Evolutionary conservation across 2,113 vertebrate species (phyloP), one percentile per base, ranked within the genome.

Genomic region (Shinisaurus crocodilurus): DNA sequence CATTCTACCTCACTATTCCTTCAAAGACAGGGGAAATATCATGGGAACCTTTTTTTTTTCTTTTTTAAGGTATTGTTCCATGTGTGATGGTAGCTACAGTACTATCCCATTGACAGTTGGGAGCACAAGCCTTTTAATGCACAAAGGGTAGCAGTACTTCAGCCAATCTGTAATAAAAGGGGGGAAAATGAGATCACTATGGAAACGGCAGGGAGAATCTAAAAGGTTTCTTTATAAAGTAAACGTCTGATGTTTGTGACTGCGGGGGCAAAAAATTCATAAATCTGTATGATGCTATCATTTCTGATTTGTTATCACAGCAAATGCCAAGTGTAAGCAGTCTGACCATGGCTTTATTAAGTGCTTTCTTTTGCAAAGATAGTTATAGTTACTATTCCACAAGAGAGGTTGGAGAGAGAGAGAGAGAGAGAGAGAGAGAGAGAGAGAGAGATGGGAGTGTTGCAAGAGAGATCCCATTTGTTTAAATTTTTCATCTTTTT

Each of bases 181-280:
- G 94, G 50, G 91, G 95, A 94, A 97, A 97, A 97, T 97, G 97
- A 97, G 97, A 97, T 98, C 97, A 97, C 98, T 98, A 98, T 98
- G 97, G 98, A 98, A 98, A 98, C 97, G 96, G 97, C 96, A 96
- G 97, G 96, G 97, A 97, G 97, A 97, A 97, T 97, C 97, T 97
- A 97, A 98, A 97, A 98, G 97, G 96, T 97, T 97, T 97, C 97
- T 98, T 97, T 97, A 96, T 95, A 97, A 97, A 97, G 96, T 97
- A 97, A 97, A 97, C 89, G 97, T 97, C 97, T 97, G 97, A 97
- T 98, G 97, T 97, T 97, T 98, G 97, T 97, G 97, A 96, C 96
- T 97, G 96, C 90, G 88, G 96, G 96, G 96, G 95, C 96, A 97
- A 97, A 97, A 84, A 97, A 97, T 96, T 98, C 97, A 97, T 97